Evolutionary conservation across 2,888 invertebrate genomes (phyloP), one percentile per base, ranked within the genome.

Genomic region (Doris montereyensis): DNA sequence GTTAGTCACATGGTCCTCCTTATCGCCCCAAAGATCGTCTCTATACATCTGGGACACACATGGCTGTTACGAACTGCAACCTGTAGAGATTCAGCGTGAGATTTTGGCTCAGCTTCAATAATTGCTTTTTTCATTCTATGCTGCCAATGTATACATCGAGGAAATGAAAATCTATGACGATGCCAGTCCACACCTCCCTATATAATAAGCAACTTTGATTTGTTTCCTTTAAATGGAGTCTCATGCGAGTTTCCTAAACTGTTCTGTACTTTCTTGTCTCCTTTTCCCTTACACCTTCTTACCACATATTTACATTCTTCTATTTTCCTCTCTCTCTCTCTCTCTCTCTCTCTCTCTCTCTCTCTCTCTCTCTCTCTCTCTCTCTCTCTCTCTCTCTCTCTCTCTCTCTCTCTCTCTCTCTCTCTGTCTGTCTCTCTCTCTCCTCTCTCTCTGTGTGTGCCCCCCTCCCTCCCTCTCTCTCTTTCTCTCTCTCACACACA

Each of bases 321-420:
- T 41, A 17, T 41, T 41, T 17, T 17, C 17, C 52, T 41, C 52
- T 41, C 52, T 17, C 52, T 17, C 5, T 41, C 17, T 41, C 8
- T 41, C 17, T 10, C 52, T 41, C 52, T 67, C 67, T 26, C 26
- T 24, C 3, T 67, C 67, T 67, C 3, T 13, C 26, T 67, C 67
- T 67, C 26, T 67, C 67, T 67, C 26, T 67, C 26, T 13, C 26
- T 67, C 67, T 67, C 67, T 67, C 67, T 67, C 67, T 67, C 67
- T 67, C 67, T 67, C 67, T 67, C 67, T 67, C 67, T 67, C 67
- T 67, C 67, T 67, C 67, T 67, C 67, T 67, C 67, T 67, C 67
- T 67, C 67, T 67, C 67, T 67, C 67, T 67, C 67, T 67, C 67
- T 67, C 67, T 41, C 5, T 41, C 52, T 41, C 5, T 41, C 52